Base-by-base conservation (phyloP, 2,888 invertebrate genomes). In the Venusia cambrica region DNA sequence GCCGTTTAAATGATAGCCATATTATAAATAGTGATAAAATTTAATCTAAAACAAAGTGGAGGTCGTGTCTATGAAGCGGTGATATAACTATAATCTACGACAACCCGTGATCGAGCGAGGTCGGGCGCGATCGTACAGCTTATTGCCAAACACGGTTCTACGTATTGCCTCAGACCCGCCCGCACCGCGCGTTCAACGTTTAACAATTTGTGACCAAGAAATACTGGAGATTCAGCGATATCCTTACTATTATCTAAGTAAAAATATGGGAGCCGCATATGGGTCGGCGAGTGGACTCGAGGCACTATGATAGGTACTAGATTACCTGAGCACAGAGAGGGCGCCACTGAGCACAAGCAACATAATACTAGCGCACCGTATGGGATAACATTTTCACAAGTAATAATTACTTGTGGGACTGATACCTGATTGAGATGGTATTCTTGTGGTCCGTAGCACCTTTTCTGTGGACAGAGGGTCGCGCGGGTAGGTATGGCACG, bases 41-140 rank as follows among this genome's bases (percentile, higher is more conserved):
- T 67, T 64, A 70, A 48, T 58, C 62, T 67, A 63, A 59, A 67
- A 57, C 58, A 68, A 65, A 60, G 66, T 66, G 58, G 62, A 54
- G 66, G 58, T 63, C 56, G 66, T 54, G 37, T 55, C 70, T 69
- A 73, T 60, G 44, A 74, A 77, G 77, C 76, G 63, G 64, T 70
- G 71, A 69, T 58, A 46, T 53, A 56, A 61, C 61, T 51, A 57
- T 59, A 63, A 57, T 55, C 62, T 66, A 65, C 52, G 51, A 58
- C 30, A 28, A 28, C 10, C 11, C 5, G 21, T 24, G 38, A 36
- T 22, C 38, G 8, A 7, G 25, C 30, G 10, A 8, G 12, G 16
- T 7, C 33, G 35, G 38, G 27, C 30, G 24, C 31, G 25, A 35
- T 42, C 24, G 19, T 25, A 35, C 22, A 26, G 25, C 39, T 44